These are phyloP conservation scores for Acholoe squamosa DNA, from an alignment of 2,888 invertebrate genomes.

Conservation along the genomic window DNA sequence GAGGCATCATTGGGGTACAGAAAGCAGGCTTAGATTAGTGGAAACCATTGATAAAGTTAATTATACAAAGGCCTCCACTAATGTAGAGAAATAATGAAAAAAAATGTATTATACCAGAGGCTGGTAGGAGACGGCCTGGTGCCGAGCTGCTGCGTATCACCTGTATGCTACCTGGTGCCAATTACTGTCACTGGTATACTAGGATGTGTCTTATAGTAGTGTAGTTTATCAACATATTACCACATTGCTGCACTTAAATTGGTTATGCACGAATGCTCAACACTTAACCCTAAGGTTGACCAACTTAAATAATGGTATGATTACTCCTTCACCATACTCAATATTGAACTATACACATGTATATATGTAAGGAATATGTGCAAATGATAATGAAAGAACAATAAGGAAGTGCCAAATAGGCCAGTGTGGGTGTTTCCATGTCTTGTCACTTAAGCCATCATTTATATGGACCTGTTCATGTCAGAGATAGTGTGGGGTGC, in stretches of 20 bases:
- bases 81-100: background rate
- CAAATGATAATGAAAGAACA: background rate
- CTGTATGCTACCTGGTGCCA: background rate
- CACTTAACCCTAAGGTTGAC: background rate
- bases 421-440: background rate
- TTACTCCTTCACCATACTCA: background rate
- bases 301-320: background rate
- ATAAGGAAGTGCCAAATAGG: constrained; percentile 8
- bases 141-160: background rate
- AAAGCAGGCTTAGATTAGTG: no score
- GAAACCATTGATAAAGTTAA: background rate
- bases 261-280: constrained; percentile 30
- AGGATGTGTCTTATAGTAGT: constrained; percentile 4
- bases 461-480: background rate
- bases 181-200: background rate
- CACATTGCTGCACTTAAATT: background rate
- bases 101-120: background rate
- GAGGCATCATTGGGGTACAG: no score
- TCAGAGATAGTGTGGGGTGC: background rate
- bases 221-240: background rate
- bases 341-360: background rate
- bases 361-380: background rate
- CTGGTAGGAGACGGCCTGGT: background rate
- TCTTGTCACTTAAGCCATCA: background rate
- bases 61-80: background rate